These are phyloP conservation scores for Chymomyza procnemis DNA, from an alignment of 2,888 invertebrate species.

Conservation along the genomic window DNA sequence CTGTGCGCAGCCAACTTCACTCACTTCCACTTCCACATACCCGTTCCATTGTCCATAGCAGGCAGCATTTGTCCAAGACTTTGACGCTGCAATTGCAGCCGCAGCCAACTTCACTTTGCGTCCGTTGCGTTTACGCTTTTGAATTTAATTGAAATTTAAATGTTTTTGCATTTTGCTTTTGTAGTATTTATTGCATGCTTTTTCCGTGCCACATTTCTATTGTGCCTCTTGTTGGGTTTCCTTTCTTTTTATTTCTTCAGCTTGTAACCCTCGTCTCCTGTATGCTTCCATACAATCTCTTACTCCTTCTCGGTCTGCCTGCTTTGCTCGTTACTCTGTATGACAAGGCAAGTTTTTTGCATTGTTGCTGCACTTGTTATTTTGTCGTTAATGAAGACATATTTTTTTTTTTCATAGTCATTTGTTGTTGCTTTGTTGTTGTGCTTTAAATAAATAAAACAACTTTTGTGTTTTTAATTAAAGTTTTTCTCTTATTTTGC, in stretches of 20 bases:
- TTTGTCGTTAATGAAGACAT: conserved; percentile 70
- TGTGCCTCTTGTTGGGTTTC: conserved; percentile 25
- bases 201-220: conserved; percentile 12
- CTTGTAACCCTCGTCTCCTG: conserved; percentile 22
- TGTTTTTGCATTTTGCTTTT: conserved; percentile 63
- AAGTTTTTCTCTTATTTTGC: conserved; percentile 55
- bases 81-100: conserved; percentile 3
- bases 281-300: too few relatives aligned
- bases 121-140: conserved; percentile 32
- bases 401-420: conserved; percentile 62
- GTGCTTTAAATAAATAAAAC: conserved; percentile 63
- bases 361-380: conserved; percentile 55
- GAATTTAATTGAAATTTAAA: conserved; percentile 71
- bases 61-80: background rate
- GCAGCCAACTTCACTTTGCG: conserved; percentile 34
- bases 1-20: conserved; percentile 6
- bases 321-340: too few relatives aligned
- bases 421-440: conserved; percentile 22
- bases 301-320: too few relatives aligned
- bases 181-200: conserved; percentile 51
- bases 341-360: conserved; percentile 15
- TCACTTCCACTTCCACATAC: background rate
- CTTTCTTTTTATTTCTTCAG: conserved; percentile 19
- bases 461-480: conserved; percentile 71
- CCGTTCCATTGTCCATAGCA: background rate